Conservation (phyloP, 2,797 vertebrate species). For the Gallinago solitaria region DNA sequence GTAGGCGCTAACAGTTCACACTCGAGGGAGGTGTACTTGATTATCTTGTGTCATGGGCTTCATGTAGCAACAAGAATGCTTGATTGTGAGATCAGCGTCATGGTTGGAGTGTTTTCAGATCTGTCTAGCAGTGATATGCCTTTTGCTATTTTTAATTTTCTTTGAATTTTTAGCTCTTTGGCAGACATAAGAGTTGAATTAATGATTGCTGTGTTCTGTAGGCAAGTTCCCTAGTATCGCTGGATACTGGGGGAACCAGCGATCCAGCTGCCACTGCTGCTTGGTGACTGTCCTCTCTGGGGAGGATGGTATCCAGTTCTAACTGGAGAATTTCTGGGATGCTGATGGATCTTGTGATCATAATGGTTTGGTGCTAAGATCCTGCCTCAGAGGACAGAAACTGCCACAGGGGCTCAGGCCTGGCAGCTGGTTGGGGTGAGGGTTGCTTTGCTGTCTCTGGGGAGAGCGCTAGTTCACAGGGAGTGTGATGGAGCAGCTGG, state of each 20-base stretch:
- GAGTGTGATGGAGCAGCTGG: not conserved
- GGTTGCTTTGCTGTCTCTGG: not conserved
- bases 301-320: not conserved
- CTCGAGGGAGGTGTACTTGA: not conserved
- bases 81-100: not conserved
- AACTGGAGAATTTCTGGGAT: not conserved
- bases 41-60: not conserved
- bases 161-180: not conserved
- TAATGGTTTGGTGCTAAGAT: not conserved
- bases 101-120: not conserved
- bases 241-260: not conserved
- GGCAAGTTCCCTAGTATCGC: not conserved
- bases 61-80: not conserved
- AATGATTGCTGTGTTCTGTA: not conserved
- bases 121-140: not conserved
- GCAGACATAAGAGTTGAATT: not conserved
- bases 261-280: not conserved
- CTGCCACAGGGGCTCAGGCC: not conserved
- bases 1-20: not conserved
- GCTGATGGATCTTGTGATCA: not conserved
- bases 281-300: not conserved
- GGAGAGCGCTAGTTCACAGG: not conserved
- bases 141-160: not conserved
- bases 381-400: not conserved
- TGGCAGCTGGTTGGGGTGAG: not conserved